Evolutionary conservation across 2,797 vertebrate genomes (phyloP), one percentile per base, ranked within the genome.

Genomic region (Trachops cirrhosus): DNA sequence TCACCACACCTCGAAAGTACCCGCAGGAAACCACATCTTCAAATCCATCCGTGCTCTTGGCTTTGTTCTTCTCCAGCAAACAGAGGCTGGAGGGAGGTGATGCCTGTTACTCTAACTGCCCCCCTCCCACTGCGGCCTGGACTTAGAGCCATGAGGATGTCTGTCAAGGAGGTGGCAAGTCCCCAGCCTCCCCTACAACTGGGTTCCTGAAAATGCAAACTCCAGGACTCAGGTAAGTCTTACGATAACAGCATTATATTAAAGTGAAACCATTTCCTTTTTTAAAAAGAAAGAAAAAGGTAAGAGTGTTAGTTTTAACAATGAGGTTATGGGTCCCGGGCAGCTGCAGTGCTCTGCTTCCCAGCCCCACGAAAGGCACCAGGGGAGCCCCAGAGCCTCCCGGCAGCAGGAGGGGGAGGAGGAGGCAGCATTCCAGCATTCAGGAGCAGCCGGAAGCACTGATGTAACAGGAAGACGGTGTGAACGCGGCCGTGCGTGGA

Each of bases 241-340:
- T 75, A 96, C 67, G 83, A 79, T 84, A 94, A 95, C 0, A 82
- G 90, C 95, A 82, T 89, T 97, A 89, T 95, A 96, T 96, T 97
- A 93, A 98, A 97, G 92, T 96, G 80, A 96, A 97, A 96, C 85
- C 85, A 86, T 89, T 79, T 92, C 92, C 86, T 90, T 92, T 86
- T 74, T 71, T 54, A 29, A 57, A 34, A 3, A 75, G 32, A 64
- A 21, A 54, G 22, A 41, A 77, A 64, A 78, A 87, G 48, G 50
- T n/a, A 12, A 41, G 32, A 74, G 12, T 89, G 46, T 84, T 78
- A 44, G 74, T 62, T 83, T 84, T 54, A 82, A 95, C 92, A 34
- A 89, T 48, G 92, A 95, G 52, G 54, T 89, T 26, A 16, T 83
- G 90, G 78, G 57, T 97, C 78, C 67, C 19, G 1, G 94, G 89